A percentile compares a stretch with the other conserved stretches of the same genome.
These are phyloP conservation scores for Malurus splendens DNA, from an alignment of 2,797 vertebrate species.

Conservation along the genomic window DNA sequence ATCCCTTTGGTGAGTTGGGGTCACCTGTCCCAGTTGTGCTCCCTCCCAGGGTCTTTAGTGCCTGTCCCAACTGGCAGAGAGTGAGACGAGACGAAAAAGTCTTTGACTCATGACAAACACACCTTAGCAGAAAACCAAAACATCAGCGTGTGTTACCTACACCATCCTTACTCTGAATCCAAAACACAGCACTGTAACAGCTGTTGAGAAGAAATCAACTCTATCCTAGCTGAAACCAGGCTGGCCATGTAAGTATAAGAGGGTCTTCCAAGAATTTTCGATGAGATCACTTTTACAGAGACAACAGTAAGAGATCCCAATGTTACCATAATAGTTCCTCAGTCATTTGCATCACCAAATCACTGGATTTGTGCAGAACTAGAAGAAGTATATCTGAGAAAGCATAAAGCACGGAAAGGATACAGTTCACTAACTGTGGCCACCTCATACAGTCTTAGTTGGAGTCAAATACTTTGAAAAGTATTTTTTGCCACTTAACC, in stretches of 20 bases:
- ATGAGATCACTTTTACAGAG: not conserved
- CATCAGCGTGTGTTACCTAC: not conserved
- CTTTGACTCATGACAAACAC: not conserved
- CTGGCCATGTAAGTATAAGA: not conserved
- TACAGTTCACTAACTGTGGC: not conserved
- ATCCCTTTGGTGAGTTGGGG: not conserved
- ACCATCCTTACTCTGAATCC: not conserved
- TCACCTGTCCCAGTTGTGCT: not conserved
- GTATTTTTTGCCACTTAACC: not conserved
- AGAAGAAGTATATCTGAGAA: not conserved
- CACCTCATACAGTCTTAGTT: not conserved
- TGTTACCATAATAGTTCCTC: not conserved
- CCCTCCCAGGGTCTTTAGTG: not conserved
- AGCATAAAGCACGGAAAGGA: not conserved
- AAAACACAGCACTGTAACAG: not conserved
- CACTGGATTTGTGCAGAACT: not conserved
- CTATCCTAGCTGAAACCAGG: not conserved
- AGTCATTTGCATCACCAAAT: not conserved
- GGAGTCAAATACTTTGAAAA: not conserved
- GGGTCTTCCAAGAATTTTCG: not conserved
- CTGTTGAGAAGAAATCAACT: not conserved
- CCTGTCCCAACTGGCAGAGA: not conserved
- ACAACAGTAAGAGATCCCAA: not conserved
- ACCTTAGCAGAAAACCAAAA: not conserved
- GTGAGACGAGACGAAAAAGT: too few relatives aligned